Conservation (phyloP, 1,140 invertebrate genomes). For the Bombus terrestris region DNA sequence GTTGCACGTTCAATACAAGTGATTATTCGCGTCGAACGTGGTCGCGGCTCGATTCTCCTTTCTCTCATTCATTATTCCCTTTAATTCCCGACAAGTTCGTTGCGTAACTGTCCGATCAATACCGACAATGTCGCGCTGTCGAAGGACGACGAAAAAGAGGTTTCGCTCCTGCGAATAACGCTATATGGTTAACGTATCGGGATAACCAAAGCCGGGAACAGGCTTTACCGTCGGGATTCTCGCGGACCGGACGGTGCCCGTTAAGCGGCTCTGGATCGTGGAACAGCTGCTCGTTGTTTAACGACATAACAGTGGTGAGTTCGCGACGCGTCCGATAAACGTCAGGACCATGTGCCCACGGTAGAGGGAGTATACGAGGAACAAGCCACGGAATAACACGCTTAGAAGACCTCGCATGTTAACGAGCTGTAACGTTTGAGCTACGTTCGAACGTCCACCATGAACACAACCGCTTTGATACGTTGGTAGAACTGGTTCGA, state of each 20-base stretch:
- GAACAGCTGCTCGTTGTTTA: slow-evolving; percentile 51
- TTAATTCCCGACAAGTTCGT: slow-evolving; percentile 52
- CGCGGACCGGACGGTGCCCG: not conserved
- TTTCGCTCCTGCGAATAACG: slow-evolving; percentile 16
- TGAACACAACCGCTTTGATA: not conserved
- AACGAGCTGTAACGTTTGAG: not conserved
- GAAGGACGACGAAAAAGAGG: slow-evolving; percentile 49
- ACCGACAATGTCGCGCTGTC: slow-evolving; percentile 60
- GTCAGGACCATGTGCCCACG: slow-evolving; percentile 27
- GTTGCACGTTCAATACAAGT: not conserved
- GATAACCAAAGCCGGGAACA: not conserved
- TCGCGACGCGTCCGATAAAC: slow-evolving; percentile 18
- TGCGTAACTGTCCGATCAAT: slow-evolving; percentile 59
- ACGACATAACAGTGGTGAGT: slow-evolving; percentile 25
- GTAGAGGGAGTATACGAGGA: not conserved
- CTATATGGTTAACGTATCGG: slow-evolving; percentile 6
- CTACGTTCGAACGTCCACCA: not conserved
- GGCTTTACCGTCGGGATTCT: not conserved
- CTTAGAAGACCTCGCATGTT: slow-evolving; percentile 5
- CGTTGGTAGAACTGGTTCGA: not conserved
- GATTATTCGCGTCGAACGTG: slow-evolving; percentile 35
- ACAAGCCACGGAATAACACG: not conserved
- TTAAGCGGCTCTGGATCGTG: slow-evolving; percentile 11
- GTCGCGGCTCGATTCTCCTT: slow-evolving; percentile 41
- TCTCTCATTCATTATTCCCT: slow-evolving; percentile 68